Conservation (phyloP, 2,113 vertebrate genomes). For the Pomatorhinus ruficollis region DNA sequence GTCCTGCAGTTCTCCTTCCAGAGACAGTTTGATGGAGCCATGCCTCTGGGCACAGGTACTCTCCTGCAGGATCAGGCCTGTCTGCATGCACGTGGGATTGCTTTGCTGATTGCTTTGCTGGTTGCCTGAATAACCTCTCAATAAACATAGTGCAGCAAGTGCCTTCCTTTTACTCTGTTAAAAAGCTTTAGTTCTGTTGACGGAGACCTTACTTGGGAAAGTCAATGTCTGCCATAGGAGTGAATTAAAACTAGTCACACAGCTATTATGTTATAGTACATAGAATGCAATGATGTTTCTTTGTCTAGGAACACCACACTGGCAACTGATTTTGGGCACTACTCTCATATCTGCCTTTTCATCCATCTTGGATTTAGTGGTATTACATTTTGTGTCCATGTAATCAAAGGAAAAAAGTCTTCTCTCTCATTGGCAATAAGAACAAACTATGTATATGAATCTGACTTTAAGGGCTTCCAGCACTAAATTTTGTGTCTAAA, state of each 20-base stretch:
- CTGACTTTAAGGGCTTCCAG: background rate
- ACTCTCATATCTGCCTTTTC: background rate
- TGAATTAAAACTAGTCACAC: background rate
- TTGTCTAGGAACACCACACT: background rate
- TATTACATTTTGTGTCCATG: background rate
- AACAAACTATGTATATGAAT: constrained; percentile 4
- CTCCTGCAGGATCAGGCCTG: background rate
- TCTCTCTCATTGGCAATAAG: background rate
- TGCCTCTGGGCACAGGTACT: background rate
- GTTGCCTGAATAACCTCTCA: background rate
- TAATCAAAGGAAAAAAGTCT: background rate
- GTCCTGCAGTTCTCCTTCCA: background rate
- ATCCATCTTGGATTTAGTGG: background rate
- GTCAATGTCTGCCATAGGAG: background rate
- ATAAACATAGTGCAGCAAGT: background rate
- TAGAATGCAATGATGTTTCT: background rate
- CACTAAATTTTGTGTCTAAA: constrained; percentile 9
- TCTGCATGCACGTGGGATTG: background rate
- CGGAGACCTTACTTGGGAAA: background rate
- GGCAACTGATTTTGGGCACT: background rate
- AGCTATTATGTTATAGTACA: background rate
- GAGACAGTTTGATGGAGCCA: fast-evolving
- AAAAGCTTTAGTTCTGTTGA: background rate
- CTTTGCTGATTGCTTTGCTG: background rate
- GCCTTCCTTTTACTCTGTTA: background rate